These are phyloP conservation scores for Microdon myrmicae DNA, from an alignment of 2,888 invertebrate species.

Conservation along the genomic window DNA sequence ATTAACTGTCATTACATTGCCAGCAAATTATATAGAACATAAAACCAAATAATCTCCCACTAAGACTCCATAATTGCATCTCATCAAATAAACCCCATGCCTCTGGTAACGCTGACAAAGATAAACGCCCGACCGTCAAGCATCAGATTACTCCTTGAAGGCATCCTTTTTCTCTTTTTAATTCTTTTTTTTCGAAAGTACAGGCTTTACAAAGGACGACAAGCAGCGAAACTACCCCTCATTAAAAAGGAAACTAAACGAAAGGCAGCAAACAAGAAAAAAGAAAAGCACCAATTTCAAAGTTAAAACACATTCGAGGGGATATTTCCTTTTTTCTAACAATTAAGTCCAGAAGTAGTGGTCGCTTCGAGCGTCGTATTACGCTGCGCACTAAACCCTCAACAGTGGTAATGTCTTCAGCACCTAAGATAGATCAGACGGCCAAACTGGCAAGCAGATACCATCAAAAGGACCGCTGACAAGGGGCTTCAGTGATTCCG, in stretches of 20 bases:
- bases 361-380: too few species aligned
- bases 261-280: slow-evolving; percentile 6
- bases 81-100: slow-evolving; percentile 17
- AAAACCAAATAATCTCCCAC: slow-evolving; percentile 10
- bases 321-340: slow-evolving; percentile 3
- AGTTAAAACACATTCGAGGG: too few species aligned
- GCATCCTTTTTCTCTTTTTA: neutral
- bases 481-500: too few species aligned
- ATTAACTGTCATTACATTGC: too few species aligned
- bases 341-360: too few species aligned
- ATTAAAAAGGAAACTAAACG: slow-evolving; percentile 17
- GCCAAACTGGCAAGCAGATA: too few species aligned
- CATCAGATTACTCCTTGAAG: slow-evolving; percentile 30
- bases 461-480: too few species aligned
- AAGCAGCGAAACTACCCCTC: slow-evolving; percentile 20
- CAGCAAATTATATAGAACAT: too few species aligned
- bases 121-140: slow-evolving; percentile 36
- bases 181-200: slow-evolving; percentile 5
- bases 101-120: slow-evolving; percentile 14
- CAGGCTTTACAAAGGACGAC: neutral
- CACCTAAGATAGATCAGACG: too few species aligned
- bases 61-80: slow-evolving; percentile 27
- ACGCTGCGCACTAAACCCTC: too few species aligned
- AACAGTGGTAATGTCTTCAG: too few species aligned
- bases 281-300: too few species aligned